These are phyloP conservation scores for Mesembrinibis cayennensis DNA, from an alignment of 2,113 vertebrate species.

Conservation along the genomic window DNA sequence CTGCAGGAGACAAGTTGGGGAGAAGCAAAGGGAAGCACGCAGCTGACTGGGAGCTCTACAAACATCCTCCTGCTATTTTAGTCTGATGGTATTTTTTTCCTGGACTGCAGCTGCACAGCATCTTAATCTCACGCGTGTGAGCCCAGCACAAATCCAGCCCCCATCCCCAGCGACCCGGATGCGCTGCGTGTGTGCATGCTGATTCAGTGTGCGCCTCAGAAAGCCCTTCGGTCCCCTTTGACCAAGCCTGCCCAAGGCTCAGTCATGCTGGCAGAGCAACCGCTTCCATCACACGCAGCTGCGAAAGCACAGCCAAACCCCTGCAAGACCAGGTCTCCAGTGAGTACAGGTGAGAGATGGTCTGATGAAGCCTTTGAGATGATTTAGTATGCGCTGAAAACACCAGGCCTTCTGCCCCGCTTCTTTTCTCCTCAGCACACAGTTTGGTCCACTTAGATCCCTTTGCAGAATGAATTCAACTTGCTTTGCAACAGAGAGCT, in stretches of 20 bases:
- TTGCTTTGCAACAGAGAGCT: background rate
- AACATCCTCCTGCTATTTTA: background rate
- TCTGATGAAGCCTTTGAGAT: background rate
- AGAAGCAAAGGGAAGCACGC: background rate
- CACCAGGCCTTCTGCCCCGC: no score
- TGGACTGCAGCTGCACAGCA: background rate
- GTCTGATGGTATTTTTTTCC: background rate
- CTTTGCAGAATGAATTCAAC: background rate
- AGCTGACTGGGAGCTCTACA: background rate
- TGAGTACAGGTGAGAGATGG: background rate
- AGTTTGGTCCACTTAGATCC: background rate
- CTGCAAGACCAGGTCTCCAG: background rate
- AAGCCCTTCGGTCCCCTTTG: background rate
- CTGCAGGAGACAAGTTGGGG: background rate
- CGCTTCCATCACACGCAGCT: fast-evolving
- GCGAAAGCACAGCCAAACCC: background rate
- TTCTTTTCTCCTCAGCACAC: background rate
- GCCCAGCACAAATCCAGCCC: background rate
- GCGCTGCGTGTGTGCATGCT: fast-evolving
- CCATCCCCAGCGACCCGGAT: background rate
- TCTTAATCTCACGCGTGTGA: background rate
- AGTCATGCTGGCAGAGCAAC: background rate
- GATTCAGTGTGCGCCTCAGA: background rate
- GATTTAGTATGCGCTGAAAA: background rate
- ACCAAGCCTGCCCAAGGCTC: background rate